These are phyloP conservation scores for Lepidocyrtinus sp. DNA, from an alignment of 2,888 invertebrate genomes.

Conservation along the genomic window DNA sequence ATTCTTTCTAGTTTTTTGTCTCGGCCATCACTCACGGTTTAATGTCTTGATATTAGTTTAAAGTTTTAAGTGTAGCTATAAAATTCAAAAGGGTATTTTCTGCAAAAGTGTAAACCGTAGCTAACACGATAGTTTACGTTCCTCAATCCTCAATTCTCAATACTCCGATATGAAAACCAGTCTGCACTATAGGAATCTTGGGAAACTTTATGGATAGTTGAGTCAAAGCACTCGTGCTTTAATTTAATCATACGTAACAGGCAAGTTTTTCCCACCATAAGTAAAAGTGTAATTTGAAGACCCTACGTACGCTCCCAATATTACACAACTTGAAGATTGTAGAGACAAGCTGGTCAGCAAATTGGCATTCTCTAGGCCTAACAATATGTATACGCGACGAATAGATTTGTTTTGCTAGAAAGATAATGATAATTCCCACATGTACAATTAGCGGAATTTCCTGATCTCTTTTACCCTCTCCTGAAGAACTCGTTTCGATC, in stretches of 20 bases:
- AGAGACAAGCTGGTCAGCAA: constrained; percentile 4
- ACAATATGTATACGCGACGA: not conserved
- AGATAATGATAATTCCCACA: constrained; percentile 3
- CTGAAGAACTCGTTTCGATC: constrained; percentile 8
- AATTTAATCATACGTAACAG: not conserved
- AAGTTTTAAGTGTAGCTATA: no score
- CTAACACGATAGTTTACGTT: no score
- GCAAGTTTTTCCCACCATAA: constrained; percentile 5
- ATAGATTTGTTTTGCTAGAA: not conserved
- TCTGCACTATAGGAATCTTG: not conserved
- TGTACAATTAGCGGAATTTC: constrained; percentile 7
- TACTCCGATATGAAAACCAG: no score
- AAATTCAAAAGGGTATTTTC: no score
- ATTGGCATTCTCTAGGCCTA: not conserved
- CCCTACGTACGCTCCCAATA: not conserved
- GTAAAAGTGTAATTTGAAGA: constrained; percentile 17
- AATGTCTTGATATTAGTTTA: no score
- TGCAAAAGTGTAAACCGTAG: no score
- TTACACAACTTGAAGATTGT: constrained; percentile 3
- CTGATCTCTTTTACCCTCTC: not conserved
- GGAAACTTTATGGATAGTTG: constrained; percentile 3
- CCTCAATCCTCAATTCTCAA: no score
- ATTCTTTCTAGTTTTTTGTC: no score
- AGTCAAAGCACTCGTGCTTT: not conserved
- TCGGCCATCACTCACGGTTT: no score